A percentile compares a stretch with the other conserved stretches of the same genome.
phyloP scores from a whole-genome alignment of 1,140 invertebrate genomes.

The Aphelenchoides besseyi region DNA sequence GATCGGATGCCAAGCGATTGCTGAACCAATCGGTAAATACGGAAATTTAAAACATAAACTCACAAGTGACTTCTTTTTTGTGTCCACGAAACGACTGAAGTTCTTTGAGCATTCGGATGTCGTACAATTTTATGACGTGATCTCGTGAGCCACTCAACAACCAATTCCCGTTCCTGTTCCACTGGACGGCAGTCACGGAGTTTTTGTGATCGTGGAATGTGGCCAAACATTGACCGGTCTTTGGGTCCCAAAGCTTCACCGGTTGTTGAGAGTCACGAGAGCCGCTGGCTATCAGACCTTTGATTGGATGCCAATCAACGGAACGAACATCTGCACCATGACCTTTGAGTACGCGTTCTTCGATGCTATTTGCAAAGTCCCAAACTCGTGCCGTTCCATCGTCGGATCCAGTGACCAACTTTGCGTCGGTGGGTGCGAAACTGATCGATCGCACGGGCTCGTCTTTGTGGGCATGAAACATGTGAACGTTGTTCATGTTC shows the following conservation, averaged over 20 bases:
- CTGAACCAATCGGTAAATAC: slow-evolving; percentile 57
- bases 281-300: slow-evolving; percentile 90
- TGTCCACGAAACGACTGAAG: slow-evolving; percentile 95
- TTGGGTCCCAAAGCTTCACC: slow-evolving; percentile 98
- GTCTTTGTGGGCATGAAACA: slow-evolving; percentile 97
- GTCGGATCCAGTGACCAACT: slow-evolving; percentile 97
- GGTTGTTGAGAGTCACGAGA: slow-evolving; percentile 99
- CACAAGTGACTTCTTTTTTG: slow-evolving; percentile 93
- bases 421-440: slow-evolving; percentile 96
- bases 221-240: slow-evolving; percentile 75
- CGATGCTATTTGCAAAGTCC: slow-evolving; percentile 94
- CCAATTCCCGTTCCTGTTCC: slow-evolving; percentile 99
- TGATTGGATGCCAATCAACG: slow-evolving; percentile 98
- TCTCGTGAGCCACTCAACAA: slow-evolving; percentile 92
- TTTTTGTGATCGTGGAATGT: slow-evolving; percentile 91
- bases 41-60: slow-evolving; percentile 37
- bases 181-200: slow-evolving; percentile 97
- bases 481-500: slow-evolving; percentile 99
- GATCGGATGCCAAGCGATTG: slow-evolving; percentile 91
- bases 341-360: slow-evolving; percentile 90
- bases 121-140: slow-evolving; percentile 95
- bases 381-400: slow-evolving; percentile 96
- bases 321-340: slow-evolving; percentile 99
- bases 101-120: slow-evolving; percentile 80
- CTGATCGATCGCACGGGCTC: slow-evolving; percentile 96